Conservation (phyloP, 2,797 vertebrate genomes). For the Salarias fasciatus region DNA sequence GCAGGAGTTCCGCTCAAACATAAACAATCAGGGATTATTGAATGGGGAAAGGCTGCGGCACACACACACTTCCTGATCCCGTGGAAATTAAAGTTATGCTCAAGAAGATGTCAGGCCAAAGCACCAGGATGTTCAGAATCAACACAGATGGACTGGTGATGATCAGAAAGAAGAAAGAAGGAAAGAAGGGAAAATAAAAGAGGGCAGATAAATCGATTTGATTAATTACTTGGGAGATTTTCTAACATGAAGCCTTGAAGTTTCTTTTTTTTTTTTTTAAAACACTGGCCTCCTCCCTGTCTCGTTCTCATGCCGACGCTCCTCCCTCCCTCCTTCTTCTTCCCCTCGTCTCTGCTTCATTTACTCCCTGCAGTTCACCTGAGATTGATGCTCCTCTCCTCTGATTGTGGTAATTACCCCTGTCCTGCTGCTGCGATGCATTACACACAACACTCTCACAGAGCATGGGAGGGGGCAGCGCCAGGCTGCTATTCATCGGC, state of each 20-base stretch:
- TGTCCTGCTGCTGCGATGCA: slow-evolving; percentile 81
- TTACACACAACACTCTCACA: slow-evolving; percentile 81
- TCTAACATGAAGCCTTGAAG: slow-evolving; percentile 54
- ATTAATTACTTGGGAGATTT: slow-evolving; percentile 70
- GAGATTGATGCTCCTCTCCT: slow-evolving; percentile 86
- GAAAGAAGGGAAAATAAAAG: too few relatives aligned
- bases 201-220: slow-evolving; percentile 19
- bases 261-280: too few relatives aligned
- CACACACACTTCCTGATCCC: too few relatives aligned
- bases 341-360: slow-evolving; percentile 81
- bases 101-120: too few relatives aligned
- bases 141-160: too few relatives aligned
- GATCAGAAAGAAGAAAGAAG: too few relatives aligned
- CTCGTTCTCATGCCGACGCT: slow-evolving; percentile 21
- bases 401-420: slow-evolving; percentile 87
- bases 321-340: slow-evolving; percentile 38
- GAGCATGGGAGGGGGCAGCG: slow-evolving; percentile 58
- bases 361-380: slow-evolving; percentile 86
- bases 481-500: slow-evolving; percentile 64
- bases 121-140: too few relatives aligned
- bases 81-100: too few relatives aligned
- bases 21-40: too few relatives aligned
- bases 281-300: slow-evolving; percentile 42
- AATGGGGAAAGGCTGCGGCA: too few relatives aligned
- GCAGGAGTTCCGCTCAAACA: too few relatives aligned